A percentile compares a stretch with the other conserved stretches of the same genome.
These are phyloP conservation scores for Hydrocynus forskahlii DNA, from an alignment of 2,797 vertebrate genomes.

Conservation along the genomic window DNA sequence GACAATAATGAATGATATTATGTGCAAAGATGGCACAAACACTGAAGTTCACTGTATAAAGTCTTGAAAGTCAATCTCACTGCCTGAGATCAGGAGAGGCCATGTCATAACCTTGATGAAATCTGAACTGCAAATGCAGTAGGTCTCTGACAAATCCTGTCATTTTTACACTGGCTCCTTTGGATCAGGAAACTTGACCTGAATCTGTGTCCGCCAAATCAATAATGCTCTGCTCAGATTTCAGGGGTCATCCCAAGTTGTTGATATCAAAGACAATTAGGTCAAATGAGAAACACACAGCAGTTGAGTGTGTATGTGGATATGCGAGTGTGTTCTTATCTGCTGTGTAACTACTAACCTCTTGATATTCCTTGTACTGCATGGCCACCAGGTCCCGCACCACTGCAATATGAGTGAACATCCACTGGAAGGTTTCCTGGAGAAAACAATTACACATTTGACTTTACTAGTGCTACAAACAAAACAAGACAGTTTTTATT, in stretches of 20 bases:
- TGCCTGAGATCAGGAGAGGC: background rate
- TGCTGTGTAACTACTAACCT: constrained; percentile 77
- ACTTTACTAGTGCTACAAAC: background rate
- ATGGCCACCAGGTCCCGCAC: constrained; percentile 95
- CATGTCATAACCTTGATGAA: background rate
- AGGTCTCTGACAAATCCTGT: background rate
- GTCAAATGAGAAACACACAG: background rate
- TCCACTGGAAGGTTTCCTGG: constrained; percentile 99
- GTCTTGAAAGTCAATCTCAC: background rate
- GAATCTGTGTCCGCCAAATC: background rate
- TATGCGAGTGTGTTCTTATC: background rate
- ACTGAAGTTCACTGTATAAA: background rate
- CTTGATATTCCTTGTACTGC: constrained; percentile 97
- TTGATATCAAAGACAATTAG: background rate
- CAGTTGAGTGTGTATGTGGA: background rate
- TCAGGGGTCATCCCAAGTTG: background rate
- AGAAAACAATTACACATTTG: background rate
- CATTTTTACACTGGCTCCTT: background rate
- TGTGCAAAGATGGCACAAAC: background rate
- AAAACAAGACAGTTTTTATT: background rate
- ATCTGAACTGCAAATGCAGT: background rate
- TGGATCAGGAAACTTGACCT: background rate
- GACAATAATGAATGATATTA: background rate
- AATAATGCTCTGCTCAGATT: background rate
- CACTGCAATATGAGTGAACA: constrained; percentile 98